Evolutionary conservation across 2,888 invertebrate genomes (phyloP).

Genomic region (Pristionchus maxplancki): DNA sequence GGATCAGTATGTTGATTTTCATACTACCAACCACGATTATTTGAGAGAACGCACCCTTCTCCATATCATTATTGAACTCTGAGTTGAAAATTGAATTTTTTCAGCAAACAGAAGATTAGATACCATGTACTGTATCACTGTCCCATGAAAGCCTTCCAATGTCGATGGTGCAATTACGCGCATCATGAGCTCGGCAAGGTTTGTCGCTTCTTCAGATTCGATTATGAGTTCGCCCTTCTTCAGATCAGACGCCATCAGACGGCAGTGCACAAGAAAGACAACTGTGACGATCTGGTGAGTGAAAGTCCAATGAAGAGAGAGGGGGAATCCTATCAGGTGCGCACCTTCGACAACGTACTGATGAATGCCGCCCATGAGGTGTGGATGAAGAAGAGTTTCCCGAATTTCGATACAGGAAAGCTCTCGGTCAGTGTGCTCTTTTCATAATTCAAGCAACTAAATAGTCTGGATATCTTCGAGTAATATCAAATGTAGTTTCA

Average conservation of each 20-base stretch:
- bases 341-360: neutral
- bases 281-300: too few relatives aligned
- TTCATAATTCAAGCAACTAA: too few relatives aligned
- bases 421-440: neutral
- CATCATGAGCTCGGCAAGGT: neutral
- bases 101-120: neutral
- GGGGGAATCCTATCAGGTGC: neutral
- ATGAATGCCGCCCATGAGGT: neutral
- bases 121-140: neutral
- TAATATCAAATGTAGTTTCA: too few relatives aligned
- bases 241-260: neutral
- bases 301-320: too few relatives aligned
- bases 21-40: neutral
- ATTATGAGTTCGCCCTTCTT: neutral
- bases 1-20: neutral
- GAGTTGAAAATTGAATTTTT: neutral
- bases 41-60: neutral
- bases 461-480: too few relatives aligned
- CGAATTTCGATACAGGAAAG: neutral
- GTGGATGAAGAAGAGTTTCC: neutral
- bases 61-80: neutral
- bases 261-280: neutral
- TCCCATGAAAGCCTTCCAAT: neutral
- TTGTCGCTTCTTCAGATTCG: too few relatives aligned
- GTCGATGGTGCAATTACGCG: neutral